Percentiles rank a stretch among this genome's conserved stretches.
These are phyloP conservation scores for Orycteropus afer DNA, from an alignment of 2,113 vertebrate species.

Conservation along the genomic window DNA sequence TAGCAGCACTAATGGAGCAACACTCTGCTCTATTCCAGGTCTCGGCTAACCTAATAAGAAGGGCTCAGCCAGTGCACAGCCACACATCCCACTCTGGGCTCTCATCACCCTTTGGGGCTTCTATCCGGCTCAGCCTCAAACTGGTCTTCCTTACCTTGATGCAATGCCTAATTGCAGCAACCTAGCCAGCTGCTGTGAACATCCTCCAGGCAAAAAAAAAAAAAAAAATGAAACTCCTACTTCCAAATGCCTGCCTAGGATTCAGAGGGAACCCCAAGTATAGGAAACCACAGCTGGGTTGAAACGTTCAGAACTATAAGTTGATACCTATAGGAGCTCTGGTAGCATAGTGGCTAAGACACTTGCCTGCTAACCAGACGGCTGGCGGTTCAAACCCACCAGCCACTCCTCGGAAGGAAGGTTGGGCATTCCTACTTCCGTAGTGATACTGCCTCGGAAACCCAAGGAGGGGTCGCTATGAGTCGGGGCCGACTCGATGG, in stretches of 20 bases:
- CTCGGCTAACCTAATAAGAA: neutral
- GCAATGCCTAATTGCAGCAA: neutral
- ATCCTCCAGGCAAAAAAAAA: neutral
- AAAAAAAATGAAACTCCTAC: no score
- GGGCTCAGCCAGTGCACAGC: neutral
- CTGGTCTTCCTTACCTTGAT: neutral
- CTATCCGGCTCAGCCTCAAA: neutral
- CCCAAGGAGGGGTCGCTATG: no score
- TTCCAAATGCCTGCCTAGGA: neutral
- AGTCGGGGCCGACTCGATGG: no score
- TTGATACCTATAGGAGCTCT: neutral
- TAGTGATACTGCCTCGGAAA: no score
- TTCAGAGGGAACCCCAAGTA: neutral
- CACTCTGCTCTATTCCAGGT: neutral
- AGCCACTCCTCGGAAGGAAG: no score
- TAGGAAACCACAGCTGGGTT: neutral
- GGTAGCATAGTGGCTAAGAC: no score
- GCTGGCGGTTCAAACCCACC: no score
- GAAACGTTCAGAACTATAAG: neutral
- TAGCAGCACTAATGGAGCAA: no score
- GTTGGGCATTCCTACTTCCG: no score
- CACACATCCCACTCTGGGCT: accelerated
- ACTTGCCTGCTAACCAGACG: no score
- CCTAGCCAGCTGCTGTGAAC: neutral
- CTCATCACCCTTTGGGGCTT: neutral